Percentiles rank a stretch among this genome's conserved stretches.
Evolutionary conservation across 2,797 vertebrate genomes (phyloP).

Genomic region (Hippocampus kuda): DNA sequence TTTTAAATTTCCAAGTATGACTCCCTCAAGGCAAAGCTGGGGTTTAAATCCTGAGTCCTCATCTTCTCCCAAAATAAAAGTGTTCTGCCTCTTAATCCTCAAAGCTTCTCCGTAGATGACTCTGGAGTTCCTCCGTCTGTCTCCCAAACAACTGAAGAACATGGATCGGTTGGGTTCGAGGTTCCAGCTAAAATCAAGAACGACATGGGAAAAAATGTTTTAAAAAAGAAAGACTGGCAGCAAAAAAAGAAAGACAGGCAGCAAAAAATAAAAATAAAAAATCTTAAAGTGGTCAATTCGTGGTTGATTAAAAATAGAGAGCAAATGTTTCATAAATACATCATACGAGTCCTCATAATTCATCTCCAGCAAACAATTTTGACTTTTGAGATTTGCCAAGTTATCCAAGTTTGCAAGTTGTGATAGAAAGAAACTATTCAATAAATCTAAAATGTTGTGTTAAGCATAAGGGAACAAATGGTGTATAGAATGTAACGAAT

Average conservation of each 20-base stretch:
- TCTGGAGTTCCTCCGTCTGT: constrained; percentile 30
- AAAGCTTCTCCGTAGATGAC: constrained; percentile 45
- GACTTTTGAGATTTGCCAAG: background rate
- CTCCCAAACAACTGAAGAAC: constrained; percentile 34
- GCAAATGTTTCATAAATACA: background rate
- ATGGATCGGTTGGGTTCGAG: constrained; percentile 34
- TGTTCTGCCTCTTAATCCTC: constrained; percentile 52
- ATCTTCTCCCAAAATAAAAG: constrained; percentile 43
- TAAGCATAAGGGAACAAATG: too few species aligned
- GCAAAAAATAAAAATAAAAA: background rate
- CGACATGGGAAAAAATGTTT: constrained; percentile 4
- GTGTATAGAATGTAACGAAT: background rate
- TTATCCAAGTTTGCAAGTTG: background rate
- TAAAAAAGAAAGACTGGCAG: background rate
- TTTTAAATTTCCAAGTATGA: constrained; percentile 49
- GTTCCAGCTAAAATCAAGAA: constrained; percentile 39
- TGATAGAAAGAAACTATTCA: background rate
- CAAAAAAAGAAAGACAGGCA: background rate
- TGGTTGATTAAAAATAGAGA: background rate
- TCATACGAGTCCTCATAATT: background rate
- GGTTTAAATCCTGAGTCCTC: constrained; percentile 56
- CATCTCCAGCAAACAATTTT: background rate
- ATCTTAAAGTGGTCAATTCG: background rate
- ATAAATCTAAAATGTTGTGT: too few species aligned
- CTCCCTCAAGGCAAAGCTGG: constrained; percentile 37